A percentile compares a stretch with the other conserved stretches of the same genome.
Conservation (phyloP, 2,113 vertebrate species). For the Psammodynastes pulverulentus region DNA sequence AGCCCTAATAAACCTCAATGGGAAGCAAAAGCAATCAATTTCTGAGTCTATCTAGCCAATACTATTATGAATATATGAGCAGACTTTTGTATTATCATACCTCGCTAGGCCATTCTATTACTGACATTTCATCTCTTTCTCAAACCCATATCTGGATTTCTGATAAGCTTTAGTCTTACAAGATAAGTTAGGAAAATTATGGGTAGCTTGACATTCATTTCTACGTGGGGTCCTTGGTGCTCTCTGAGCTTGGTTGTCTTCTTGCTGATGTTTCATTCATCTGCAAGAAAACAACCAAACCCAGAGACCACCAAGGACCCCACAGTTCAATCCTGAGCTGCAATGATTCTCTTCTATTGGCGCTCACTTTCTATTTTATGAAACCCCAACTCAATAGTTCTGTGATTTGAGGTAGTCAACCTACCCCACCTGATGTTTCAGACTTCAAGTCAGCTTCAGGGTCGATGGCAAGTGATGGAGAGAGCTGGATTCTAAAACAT, state of each 20-base stretch:
- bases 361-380: neutral
- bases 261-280: neutral
- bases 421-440: neutral
- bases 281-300: neutral
- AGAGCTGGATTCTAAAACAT: neutral
- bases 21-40: slow-evolving; percentile 4
- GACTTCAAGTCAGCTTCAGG: neutral
- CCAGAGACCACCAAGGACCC: neutral
- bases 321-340: neutral
- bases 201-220: neutral
- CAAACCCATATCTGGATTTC: neutral
- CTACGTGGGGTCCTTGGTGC: neutral
- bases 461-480: neutral
- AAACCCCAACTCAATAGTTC: neutral
- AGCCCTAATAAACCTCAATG: slow-evolving; percentile 52
- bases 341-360: neutral
- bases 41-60: slow-evolving; percentile 1
- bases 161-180: neutral
- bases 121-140: neutral
- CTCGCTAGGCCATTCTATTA: neutral
- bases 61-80: neutral
- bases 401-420: neutral
- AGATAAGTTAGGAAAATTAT: neutral
- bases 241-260: neutral
- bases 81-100: neutral